Conservation (phyloP, 1,140 invertebrate species). For the Caerostris darwini region DNA sequence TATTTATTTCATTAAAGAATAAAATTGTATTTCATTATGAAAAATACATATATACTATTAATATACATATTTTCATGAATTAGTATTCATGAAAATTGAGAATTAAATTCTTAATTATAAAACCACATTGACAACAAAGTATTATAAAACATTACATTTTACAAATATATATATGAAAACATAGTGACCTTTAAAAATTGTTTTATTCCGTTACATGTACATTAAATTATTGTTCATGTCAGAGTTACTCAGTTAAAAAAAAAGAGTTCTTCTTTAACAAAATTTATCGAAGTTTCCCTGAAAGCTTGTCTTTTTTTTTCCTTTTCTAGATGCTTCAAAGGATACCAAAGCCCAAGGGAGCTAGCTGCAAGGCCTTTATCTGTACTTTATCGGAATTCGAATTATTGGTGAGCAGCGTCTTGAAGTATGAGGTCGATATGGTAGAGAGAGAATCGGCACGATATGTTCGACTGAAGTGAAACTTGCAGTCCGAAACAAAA, state of each 20-base stretch:
- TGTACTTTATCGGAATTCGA: constrained; percentile 44
- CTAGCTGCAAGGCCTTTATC: background rate
- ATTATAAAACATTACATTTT: no score
- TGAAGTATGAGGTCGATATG: constrained; percentile 5
- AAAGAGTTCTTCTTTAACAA: background rate
- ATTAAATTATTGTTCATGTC: background rate
- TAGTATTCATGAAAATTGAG: no score
- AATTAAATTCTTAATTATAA: no score
- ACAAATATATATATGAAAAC: no score
- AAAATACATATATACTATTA: no score
- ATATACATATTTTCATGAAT: no score
- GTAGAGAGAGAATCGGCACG: background rate
- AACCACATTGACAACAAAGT: no score
- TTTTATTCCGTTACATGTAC: background rate
- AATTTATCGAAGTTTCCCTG: background rate
- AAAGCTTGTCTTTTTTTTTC: background rate
- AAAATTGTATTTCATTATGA: no score
- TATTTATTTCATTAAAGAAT: no score
- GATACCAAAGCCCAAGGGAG: constrained; percentile 5
- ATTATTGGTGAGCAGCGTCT: constrained; percentile 14
- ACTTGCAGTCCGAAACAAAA: constrained; percentile 13
- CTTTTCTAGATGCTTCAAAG: background rate
- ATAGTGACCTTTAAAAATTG: no score
- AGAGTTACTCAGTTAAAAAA: background rate
- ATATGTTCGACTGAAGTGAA: constrained; percentile 1